phyloP scores from a whole-genome alignment of 2,888 invertebrate genomes.

The Bruchidius siliquastri region DNA sequence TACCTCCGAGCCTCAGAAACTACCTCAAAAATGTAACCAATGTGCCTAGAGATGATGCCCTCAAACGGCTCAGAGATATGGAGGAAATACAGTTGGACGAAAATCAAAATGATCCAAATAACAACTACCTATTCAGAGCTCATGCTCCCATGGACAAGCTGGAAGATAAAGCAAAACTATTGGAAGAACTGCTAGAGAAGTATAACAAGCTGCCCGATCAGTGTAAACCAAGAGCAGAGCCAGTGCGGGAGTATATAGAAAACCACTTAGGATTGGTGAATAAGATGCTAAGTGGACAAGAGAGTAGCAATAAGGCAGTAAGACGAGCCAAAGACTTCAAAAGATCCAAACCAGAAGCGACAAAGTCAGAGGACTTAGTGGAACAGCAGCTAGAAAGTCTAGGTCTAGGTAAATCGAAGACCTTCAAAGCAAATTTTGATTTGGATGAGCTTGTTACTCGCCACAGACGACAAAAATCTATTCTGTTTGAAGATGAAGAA shows the following conservation, averaged over 20 bases:
- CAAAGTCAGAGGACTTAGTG: constrained; percentile 12
- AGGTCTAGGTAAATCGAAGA: constrained; percentile 28
- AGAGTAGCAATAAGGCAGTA: constrained; percentile 1
- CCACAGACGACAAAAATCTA: constrained; percentile 8
- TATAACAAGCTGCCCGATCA: constrained; percentile 36
- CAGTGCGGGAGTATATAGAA: constrained; percentile 40
- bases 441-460: constrained; percentile 25
- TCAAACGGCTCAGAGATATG: constrained; percentile 25
- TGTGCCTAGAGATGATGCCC: constrained; percentile 20
- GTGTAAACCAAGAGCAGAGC: constrained; percentile 38
- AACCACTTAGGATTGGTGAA: constrained; percentile 36
- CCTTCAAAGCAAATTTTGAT: constrained; percentile 29
- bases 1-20: constrained; percentile 18
- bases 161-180: constrained; percentile 23
- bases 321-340: neutral
- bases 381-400: constrained; percentile 32
- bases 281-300: constrained; percentile 13
- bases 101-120: constrained; percentile 23
- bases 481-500: constrained; percentile 1
- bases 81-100: constrained; percentile 26
- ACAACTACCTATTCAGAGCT: constrained; percentile 28
- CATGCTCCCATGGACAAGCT: constrained; percentile 17
- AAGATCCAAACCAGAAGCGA: neutral
- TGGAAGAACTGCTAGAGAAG: constrained; percentile 35
- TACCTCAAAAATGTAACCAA: constrained; percentile 25